These are phyloP conservation scores for Haliaeetus leucogaster DNA, from an alignment of 2,113 vertebrate species.

Conservation along the genomic window DNA sequence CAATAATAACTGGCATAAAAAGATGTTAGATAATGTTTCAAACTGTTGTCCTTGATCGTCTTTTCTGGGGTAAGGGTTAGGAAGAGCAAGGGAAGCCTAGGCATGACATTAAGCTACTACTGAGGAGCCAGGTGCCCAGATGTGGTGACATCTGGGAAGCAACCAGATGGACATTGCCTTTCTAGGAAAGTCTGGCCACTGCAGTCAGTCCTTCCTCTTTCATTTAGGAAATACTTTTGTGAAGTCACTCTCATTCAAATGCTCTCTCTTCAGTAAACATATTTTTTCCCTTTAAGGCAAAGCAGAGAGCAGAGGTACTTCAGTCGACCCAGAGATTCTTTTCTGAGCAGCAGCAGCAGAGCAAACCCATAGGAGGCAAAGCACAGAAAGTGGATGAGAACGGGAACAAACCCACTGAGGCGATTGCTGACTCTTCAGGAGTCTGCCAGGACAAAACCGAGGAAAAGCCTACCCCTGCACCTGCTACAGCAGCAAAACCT, in stretches of 20 bases:
- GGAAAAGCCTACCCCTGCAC: conserved; percentile 78
- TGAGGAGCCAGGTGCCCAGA: background rate
- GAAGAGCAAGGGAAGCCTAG: background rate
- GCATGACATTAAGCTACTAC: background rate
- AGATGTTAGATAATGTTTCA: background rate
- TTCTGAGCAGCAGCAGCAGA: conserved; percentile 91
- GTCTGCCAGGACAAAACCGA: conserved; percentile 78
- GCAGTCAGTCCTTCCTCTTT: background rate
- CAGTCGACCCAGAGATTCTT: conserved; percentile 99
- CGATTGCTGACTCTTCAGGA: conserved; percentile 78
- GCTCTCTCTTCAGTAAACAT: background rate
- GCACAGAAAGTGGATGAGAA: conserved; percentile 79
- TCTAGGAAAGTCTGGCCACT: background rate
- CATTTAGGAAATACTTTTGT: background rate
- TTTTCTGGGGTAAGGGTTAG: background rate
- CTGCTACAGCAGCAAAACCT: conserved; percentile 82
- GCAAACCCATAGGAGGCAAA: conserved; percentile 87
- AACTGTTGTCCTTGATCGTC: background rate
- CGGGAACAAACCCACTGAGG: conserved; percentile 76
- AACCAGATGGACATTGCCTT: background rate
- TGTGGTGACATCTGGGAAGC: background rate
- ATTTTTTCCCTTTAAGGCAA: conserved; percentile 81
- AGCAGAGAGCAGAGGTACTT: conserved; percentile 97
- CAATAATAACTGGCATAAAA: fast-evolving
- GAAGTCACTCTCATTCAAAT: background rate